phyloP scores from a whole-genome alignment of 1,140 invertebrate species.

The Acromyrmex echinatior region DNA sequence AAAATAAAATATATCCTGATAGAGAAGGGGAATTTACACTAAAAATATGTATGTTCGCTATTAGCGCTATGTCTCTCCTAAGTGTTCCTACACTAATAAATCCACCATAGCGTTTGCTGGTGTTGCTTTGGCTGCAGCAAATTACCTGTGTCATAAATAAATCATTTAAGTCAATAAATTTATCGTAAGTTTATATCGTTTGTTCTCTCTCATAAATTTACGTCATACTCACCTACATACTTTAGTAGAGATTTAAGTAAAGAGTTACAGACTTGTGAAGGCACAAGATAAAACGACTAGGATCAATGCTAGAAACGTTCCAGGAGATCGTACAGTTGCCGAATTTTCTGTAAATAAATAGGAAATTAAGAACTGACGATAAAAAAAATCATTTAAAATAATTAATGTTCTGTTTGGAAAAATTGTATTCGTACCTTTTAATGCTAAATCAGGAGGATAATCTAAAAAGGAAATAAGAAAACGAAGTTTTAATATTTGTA shows the following conservation, averaged over 20 bases:
- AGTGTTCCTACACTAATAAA: constrained; percentile 73
- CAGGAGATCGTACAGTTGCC: constrained; percentile 54
- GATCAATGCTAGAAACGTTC: constrained; percentile 74
- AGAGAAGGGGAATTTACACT: background rate
- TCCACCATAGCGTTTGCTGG: constrained; percentile 80
- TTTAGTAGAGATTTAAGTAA: constrained; percentile 72
- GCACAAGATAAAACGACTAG: constrained; percentile 80
- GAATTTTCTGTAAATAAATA: constrained; percentile 68
- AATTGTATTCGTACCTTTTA: background rate
- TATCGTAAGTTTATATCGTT: background rate
- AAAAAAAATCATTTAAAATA: background rate
- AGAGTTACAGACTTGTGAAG: constrained; percentile 80
- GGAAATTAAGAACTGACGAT: constrained; percentile 18
- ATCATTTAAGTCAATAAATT: background rate
- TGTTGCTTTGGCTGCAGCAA: constrained; percentile 85
- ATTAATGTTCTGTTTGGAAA: background rate
- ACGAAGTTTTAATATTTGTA: background rate
- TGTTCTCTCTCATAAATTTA: background rate
- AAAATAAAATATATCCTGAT: constrained; percentile 12
- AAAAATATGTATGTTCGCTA: background rate
- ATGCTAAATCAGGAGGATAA: constrained; percentile 29
- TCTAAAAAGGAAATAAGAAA: constrained; percentile 25
- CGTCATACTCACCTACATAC: constrained; percentile 74
- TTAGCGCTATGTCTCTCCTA: constrained; percentile 56
- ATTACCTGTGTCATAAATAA: constrained; percentile 76